Percentiles rank a stretch among this genome's conserved stretches.
Evolutionary conservation across 2,888 invertebrate species (phyloP).

Genomic region (Seira ritae): DNA sequence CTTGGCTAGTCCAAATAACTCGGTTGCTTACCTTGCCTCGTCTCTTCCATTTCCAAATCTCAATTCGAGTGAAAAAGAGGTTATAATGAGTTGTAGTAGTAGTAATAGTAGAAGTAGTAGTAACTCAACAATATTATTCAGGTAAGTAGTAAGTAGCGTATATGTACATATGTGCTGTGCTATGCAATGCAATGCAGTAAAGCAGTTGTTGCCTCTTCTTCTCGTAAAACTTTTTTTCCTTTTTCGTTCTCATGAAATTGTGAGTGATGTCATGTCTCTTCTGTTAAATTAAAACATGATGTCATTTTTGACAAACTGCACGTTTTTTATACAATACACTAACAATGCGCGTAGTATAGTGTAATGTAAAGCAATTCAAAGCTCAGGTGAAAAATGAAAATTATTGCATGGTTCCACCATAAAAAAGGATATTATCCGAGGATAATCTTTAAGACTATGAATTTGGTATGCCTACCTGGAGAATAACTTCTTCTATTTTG

Average conservation of each 20-base stretch:
- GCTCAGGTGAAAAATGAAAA: too few relatives aligned
- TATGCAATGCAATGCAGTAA: not conserved
- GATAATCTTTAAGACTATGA: too few relatives aligned
- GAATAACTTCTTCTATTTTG: too few relatives aligned
- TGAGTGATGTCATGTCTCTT: conserved; percentile 63
- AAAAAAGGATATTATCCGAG: too few relatives aligned
- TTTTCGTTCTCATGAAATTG: not conserved
- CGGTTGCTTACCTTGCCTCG: conserved; percentile 63
- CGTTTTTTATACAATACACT: conserved; percentile 26
- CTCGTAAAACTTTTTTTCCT: too few relatives aligned
- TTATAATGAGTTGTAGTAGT: conserved; percentile 1
- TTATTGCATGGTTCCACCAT: too few relatives aligned
- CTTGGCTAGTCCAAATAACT: not conserved
- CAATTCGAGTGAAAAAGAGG: conserved; percentile 17
- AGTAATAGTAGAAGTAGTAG: not conserved
- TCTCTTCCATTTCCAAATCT: not conserved
- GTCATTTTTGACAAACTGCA: conserved; percentile 65
- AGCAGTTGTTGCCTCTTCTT: not conserved
- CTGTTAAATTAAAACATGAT: conserved; percentile 65
- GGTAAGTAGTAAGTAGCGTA: not conserved
- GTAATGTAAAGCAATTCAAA: too few relatives aligned
- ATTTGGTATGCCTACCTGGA: too few relatives aligned
- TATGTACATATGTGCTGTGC: not conserved
- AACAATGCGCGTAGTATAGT: too few relatives aligned
- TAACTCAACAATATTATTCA: not conserved